Conservation (phyloP, 2,797 vertebrate species). For the Coilia nasus region DNA sequence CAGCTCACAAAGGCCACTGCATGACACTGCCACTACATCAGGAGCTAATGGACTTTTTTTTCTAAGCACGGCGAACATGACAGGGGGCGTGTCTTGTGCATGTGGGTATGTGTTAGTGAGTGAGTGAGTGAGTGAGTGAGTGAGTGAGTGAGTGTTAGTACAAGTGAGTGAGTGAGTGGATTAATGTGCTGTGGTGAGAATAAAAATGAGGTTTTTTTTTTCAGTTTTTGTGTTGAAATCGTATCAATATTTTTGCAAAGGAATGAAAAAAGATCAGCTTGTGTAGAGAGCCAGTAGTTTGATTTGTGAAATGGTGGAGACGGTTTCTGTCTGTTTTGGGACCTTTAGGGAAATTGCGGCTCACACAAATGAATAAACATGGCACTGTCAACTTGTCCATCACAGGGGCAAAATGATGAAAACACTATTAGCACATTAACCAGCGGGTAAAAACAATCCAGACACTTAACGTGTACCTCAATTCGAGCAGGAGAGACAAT, state of each 20-base stretch:
- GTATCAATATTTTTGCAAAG: not conserved
- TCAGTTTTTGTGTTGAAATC: not conserved
- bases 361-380: slow-evolving; percentile 8
- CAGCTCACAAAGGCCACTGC: slow-evolving; percentile 72
- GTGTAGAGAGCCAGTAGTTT: too few relatives aligned
- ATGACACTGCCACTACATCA: slow-evolving; percentile 79
- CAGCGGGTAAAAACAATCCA: not conserved
- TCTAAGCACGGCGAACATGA: slow-evolving; percentile 73
- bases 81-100: slow-evolving; percentile 67
- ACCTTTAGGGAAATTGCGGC: slow-evolving; percentile 15
- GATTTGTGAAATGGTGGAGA: not conserved
- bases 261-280: not conserved
- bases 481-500: not conserved
- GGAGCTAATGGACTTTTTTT: slow-evolving; percentile 80
- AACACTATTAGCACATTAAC: not conserved
- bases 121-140: not conserved
- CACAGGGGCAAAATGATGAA: not conserved
- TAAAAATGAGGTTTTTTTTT: not conserved
- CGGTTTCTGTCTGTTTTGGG: not conserved
- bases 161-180: not conserved
- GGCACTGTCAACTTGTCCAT: slow-evolving; percentile 17
- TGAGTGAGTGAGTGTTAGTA: not conserved
- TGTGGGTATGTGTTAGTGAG: not conserved
- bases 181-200: not conserved
- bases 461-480: slow-evolving; percentile 3